Evolutionary conservation across 2,888 invertebrate species (phyloP).

Genomic region (Mechanitis messenoides): DNA sequence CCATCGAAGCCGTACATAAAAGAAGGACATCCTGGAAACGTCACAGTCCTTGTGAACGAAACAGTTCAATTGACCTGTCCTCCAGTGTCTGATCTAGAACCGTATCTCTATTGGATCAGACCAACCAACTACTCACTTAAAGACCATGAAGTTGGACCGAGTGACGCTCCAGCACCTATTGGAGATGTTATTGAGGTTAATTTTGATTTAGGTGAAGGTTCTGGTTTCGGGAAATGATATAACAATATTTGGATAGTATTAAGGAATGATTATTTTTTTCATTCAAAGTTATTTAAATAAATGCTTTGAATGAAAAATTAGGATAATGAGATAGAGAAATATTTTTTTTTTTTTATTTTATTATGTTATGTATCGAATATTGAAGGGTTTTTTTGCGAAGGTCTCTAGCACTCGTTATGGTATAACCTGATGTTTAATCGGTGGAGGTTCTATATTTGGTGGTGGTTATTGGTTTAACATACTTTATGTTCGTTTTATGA

Average conservation of each 20-base stretch:
- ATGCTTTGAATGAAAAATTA: not conserved
- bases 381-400: not conserved
- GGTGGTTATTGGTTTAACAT: slow-evolving; percentile 18
- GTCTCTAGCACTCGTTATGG: slow-evolving; percentile 1
- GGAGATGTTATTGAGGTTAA: slow-evolving; percentile 61
- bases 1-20: slow-evolving; percentile 90
- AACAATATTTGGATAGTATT: too few species aligned
- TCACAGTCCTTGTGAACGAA: slow-evolving; percentile 84
- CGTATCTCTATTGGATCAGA: slow-evolving; percentile 87
- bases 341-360: too few species aligned
- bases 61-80: slow-evolving; percentile 85
- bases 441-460: slow-evolving; percentile 36
- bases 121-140: slow-evolving; percentile 61
- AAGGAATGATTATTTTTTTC: too few species aligned
- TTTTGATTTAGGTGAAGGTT: slow-evolving; percentile 50
- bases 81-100: slow-evolving; percentile 89
- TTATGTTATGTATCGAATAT: slow-evolving; percentile 13
- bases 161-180: slow-evolving; percentile 58
- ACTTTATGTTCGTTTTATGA: slow-evolving; percentile 1
- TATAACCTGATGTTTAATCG: slow-evolving; percentile 25
- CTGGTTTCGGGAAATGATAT: slow-evolving; percentile 12
- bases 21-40: slow-evolving; percentile 87
- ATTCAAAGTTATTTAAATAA: slow-evolving; percentile 8
- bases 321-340: too few species aligned
- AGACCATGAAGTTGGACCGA: slow-evolving; percentile 61